Evolutionary conservation across 2,888 invertebrate species (phyloP).

Genomic region (Azorinus chamasolen): DNA sequence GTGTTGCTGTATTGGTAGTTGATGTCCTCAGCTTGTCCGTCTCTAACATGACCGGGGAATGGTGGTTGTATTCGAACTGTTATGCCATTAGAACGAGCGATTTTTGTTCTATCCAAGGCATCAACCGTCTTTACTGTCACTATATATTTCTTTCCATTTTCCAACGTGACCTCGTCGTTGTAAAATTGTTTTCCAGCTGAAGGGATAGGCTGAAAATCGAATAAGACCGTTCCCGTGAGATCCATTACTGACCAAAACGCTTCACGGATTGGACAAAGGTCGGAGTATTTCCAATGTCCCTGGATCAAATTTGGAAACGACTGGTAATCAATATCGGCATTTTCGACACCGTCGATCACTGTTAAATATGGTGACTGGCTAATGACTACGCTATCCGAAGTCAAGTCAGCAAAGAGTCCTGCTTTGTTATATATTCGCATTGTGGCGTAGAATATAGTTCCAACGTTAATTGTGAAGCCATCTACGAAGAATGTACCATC

Average conservation of each 20-base stretch:
- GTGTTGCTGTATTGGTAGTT: constrained; percentile 66
- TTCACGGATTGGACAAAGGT: constrained; percentile 67
- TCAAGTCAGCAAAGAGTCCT: constrained; percentile 57
- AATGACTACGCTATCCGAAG: constrained; percentile 67
- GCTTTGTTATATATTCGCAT: constrained; percentile 70
- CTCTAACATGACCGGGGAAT: constrained; percentile 69
- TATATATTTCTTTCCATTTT: constrained; percentile 72
- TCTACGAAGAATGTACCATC: constrained; percentile 48
- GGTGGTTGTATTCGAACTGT: constrained; percentile 73
- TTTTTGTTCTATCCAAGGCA: constrained; percentile 60
- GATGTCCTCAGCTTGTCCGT: constrained; percentile 70
- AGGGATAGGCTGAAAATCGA: constrained; percentile 50
- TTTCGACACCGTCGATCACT: constrained; percentile 61
- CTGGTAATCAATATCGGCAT: constrained; percentile 65
- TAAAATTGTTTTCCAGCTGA: constrained; percentile 50
- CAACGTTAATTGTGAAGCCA: constrained; percentile 39
- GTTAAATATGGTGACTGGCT: constrained; percentile 58
- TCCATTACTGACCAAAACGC: constrained; percentile 68
- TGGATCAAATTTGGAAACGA: constrained; percentile 61
- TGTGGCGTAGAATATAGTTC: constrained; percentile 60
- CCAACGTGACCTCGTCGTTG: constrained; percentile 67
- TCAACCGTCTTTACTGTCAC: constrained; percentile 64
- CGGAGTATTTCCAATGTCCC: constrained; percentile 72
- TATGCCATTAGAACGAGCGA: constrained; percentile 70
- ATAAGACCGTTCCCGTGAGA: constrained; percentile 62